These are phyloP conservation scores for Lagenorhynchus albirostris DNA, from an alignment of 2,113 vertebrate species.

Conservation along the genomic window DNA sequence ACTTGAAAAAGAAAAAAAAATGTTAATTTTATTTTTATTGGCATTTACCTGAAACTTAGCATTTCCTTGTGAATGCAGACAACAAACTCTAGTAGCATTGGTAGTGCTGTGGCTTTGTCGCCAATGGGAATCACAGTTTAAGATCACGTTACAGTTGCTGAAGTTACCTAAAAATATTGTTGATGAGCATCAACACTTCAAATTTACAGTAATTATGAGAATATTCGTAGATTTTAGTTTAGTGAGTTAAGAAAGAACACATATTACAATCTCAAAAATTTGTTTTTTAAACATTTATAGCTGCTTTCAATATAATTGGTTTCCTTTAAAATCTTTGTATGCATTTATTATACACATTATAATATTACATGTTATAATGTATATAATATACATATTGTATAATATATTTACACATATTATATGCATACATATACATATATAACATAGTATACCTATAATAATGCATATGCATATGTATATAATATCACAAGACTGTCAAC, in stretches of 20 bases:
- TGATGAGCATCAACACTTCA: not conserved
- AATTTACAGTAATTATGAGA: not conserved
- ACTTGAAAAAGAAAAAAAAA: not conserved
- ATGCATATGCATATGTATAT: not conserved
- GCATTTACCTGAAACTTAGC: not conserved
- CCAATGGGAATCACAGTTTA: not conserved
- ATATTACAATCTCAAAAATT: not conserved
- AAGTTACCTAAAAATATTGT: not conserved
- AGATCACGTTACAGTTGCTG: not conserved
- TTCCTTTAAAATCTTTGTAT: not conserved
- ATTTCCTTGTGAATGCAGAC: not conserved
- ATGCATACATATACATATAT: not conserved
- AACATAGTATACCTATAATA: not conserved
- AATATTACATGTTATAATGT: not conserved
- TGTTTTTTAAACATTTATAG: slow-evolving; percentile 38
- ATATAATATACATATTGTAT: not conserved
- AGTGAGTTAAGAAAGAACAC: not conserved
- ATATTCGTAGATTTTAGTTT: not conserved
- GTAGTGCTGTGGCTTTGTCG: rapidly evolving
- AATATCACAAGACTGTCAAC: not conserved
- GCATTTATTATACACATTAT: not conserved
- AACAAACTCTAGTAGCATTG: rapidly evolving
- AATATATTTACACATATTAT: not conserved
- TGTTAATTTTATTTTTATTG: not conserved
- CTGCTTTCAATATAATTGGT: slow-evolving; percentile 20